Conservation (phyloP, 2,113 vertebrate species). For the Cacatua alba region DNA sequence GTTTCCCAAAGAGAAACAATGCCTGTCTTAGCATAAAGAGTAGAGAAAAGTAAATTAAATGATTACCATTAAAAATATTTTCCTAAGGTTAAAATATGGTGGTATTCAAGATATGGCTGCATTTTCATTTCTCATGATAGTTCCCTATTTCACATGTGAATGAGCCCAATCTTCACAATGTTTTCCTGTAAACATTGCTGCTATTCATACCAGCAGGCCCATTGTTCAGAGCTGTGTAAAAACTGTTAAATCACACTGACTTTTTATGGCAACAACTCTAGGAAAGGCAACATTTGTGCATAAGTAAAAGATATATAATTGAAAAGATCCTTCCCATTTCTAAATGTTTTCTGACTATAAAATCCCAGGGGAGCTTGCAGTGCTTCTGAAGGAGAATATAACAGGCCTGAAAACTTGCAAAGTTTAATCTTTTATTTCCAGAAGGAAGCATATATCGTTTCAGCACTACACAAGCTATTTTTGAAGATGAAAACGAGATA, state of each 20-base stretch:
- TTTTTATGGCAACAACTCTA: neutral
- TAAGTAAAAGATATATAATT: neutral
- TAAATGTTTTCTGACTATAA: neutral
- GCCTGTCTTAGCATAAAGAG: neutral
- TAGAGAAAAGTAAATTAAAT: neutral
- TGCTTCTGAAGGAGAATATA: neutral
- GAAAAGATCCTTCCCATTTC: conserved; percentile 23
- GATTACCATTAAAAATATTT: neutral
- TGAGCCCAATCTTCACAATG: neutral
- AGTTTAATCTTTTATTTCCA: conserved; percentile 30
- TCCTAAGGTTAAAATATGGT: neutral
- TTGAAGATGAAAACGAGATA: conserved; percentile 8
- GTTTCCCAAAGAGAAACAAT: neutral
- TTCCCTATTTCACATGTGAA: conserved; percentile 44
- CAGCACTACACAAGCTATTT: neutral
- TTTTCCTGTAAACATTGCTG: neutral
- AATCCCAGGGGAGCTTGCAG: neutral
- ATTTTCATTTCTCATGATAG: neutral
- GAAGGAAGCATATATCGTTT: neutral
- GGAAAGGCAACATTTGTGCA: neutral
- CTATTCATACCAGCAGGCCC: neutral
- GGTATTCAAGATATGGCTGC: neutral
- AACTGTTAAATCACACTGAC: neutral
- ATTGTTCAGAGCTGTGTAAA: neutral
- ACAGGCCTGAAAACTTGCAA: neutral